Evolutionary conservation across 2,888 invertebrate genomes (phyloP).

Genomic region (Mythimna impura): DNA sequence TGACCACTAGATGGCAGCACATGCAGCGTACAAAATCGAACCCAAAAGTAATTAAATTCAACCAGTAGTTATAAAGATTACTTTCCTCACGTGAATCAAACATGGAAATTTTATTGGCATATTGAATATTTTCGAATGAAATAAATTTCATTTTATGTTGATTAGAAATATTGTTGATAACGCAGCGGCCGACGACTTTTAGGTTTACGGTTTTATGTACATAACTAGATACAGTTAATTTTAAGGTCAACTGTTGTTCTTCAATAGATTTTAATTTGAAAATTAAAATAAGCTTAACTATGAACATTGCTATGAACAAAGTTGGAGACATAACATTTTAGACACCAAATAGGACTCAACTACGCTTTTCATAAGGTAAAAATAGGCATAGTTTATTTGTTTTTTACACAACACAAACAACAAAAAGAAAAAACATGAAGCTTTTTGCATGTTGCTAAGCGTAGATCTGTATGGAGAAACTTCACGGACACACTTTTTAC

Average conservation of each 20-base stretch:
- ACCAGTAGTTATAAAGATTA: constrained; percentile 60
- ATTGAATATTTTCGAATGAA: constrained; percentile 71
- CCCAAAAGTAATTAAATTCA: constrained; percentile 70
- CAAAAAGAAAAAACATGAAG: too few relatives aligned
- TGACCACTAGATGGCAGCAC: constrained; percentile 76
- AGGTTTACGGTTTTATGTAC: not conserved
- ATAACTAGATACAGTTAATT: constrained; percentile 8
- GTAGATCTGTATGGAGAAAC: too few relatives aligned
- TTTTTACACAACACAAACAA: too few relatives aligned
- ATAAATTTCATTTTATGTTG: constrained; percentile 80
- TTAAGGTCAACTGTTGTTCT: constrained; percentile 4
- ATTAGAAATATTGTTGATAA: constrained; percentile 69
- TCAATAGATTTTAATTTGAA: too few relatives aligned
- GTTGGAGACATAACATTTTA: too few relatives aligned
- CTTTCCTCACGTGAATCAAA: constrained; percentile 75
- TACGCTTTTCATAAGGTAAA: too few relatives aligned
- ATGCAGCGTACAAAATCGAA: constrained; percentile 46
- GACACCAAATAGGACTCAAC: too few relatives aligned
- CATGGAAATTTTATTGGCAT: constrained; percentile 78
- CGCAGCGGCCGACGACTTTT: constrained; percentile 31
- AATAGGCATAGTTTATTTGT: too few relatives aligned
- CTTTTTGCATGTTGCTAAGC: too few relatives aligned
- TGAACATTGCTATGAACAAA: too few relatives aligned
- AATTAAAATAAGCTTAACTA: too few relatives aligned
- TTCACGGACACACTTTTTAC: too few relatives aligned